Conservation (phyloP, 2,113 vertebrate genomes). For the Bujurquina vittata region DNA sequence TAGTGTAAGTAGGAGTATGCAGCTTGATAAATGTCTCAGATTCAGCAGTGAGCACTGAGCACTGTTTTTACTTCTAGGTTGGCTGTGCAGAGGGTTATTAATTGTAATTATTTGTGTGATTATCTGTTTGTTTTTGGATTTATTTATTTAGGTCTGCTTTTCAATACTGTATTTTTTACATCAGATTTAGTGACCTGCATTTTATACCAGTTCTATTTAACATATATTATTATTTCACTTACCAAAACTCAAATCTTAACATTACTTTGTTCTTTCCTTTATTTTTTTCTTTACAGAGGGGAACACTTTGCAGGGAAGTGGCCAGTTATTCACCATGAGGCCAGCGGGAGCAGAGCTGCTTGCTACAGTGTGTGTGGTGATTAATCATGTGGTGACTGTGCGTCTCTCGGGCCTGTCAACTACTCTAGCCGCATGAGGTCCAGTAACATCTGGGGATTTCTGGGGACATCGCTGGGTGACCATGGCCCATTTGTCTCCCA, state of each 20-base stretch:
- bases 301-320: slow-evolving; percentile 23
- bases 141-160: neutral
- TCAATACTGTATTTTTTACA: neutral
- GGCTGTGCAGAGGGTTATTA: neutral
- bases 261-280: neutral
- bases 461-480: slow-evolving; percentile 55
- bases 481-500: slow-evolving; percentile 60
- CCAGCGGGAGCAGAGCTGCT: slow-evolving; percentile 34
- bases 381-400: slow-evolving; percentile 77
- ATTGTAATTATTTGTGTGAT: neutral
- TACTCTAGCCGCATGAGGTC: slow-evolving; percentile 68
- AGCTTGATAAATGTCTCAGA: neutral
- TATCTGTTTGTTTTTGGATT: neutral
- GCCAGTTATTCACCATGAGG: slow-evolving; percentile 35
- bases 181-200: neutral
- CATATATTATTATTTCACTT: neutral
- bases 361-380: slow-evolving; percentile 66
- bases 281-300: slow-evolving; percentile 10
- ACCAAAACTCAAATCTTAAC: neutral
- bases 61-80: neutral
- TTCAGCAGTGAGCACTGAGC: neutral
- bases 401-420: slow-evolving; percentile 71
- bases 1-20: neutral
- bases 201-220: neutral
- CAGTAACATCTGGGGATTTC: slow-evolving; percentile 69